Conservation (phyloP, 2,888 invertebrate species). For the Phymatocera aterrima region DNA sequence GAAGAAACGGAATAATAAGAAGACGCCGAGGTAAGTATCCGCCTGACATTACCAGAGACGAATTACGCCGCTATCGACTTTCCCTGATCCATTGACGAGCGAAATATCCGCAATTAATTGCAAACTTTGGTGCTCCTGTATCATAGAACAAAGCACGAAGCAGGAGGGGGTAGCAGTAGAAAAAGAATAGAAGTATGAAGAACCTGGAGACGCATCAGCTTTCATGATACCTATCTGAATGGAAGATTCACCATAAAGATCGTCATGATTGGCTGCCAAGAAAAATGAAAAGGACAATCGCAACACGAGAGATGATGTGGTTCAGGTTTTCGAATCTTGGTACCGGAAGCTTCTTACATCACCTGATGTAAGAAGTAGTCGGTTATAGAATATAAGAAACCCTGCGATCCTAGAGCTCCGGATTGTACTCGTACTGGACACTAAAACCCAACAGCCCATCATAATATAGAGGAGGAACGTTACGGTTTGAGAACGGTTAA, state of each 20-base stretch:
- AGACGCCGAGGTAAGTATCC: neutral
- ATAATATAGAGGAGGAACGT: neutral
- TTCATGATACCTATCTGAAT: too few relatives aligned
- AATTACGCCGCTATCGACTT: neutral
- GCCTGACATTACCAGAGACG: neutral
- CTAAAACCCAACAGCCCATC: neutral
- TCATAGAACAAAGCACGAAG: neutral
- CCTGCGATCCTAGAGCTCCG: neutral
- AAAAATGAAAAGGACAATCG: too few relatives aligned
- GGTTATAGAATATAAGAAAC: neutral
- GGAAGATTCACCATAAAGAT: too few relatives aligned
- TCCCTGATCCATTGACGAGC: slow-evolving; percentile 5
- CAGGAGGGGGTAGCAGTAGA: too few relatives aligned
- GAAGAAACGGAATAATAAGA: neutral
- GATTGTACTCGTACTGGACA: too few relatives aligned
- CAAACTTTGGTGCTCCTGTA: neutral
- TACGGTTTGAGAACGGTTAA: slow-evolving; percentile 25
- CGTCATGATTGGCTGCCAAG: too few relatives aligned
- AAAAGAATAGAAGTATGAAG: too few relatives aligned
- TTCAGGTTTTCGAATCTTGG: too few relatives aligned
- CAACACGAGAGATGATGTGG: too few relatives aligned
- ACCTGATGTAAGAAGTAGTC: neutral
- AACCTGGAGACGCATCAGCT: too few relatives aligned
- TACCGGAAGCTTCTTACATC: too few relatives aligned
- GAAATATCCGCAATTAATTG: neutral